Conservation (phyloP, 2,113 vertebrate genomes). For the Apeltes quadracus region DNA sequence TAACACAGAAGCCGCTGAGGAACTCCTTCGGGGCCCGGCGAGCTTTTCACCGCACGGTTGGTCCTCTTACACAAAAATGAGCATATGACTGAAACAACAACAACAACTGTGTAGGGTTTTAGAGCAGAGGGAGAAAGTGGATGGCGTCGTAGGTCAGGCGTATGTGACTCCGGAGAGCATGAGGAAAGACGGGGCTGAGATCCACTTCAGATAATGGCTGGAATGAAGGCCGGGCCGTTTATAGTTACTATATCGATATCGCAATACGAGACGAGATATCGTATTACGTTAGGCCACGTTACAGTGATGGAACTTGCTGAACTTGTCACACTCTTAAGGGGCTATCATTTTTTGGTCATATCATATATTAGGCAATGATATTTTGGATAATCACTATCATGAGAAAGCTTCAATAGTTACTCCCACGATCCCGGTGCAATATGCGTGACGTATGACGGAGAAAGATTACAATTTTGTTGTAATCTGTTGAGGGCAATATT, state of each 20-base stretch:
- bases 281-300: neutral
- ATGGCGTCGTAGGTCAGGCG: neutral
- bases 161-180: neutral
- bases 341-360: neutral
- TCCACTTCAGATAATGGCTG: neutral
- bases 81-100: neutral
- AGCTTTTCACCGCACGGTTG: neutral
- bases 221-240: neutral
- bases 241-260: neutral
- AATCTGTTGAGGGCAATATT: no score
- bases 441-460: no score
- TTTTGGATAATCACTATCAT: no score
- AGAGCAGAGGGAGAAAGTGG: neutral
- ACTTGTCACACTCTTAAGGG: neutral
- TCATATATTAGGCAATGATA: no score
- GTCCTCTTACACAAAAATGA: neutral
- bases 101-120: neutral
- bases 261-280: neutral
- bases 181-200: neutral
- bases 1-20: conserved; percentile 16
- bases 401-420: neutral
- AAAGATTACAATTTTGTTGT: no score
- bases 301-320: neutral
- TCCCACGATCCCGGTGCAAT: neutral
- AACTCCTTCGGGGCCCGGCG: neutral